Evolutionary conservation across 2,888 invertebrate species (phyloP).

Genomic region (Autographa pulchrina): DNA sequence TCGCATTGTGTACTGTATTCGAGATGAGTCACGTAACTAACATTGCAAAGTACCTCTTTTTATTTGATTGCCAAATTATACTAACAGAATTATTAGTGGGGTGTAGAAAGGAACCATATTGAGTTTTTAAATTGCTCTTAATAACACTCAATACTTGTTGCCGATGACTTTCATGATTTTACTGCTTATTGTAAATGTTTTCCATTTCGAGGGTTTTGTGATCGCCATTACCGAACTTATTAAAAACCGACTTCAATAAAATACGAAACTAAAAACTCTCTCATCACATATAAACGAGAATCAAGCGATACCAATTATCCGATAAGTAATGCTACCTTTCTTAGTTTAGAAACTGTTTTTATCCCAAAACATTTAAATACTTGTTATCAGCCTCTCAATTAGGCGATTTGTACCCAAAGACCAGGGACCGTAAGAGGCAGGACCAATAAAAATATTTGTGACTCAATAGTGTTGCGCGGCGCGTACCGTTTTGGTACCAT

Average conservation of each 20-base stretch:
- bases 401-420: slow-evolving; percentile 62
- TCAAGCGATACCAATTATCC: slow-evolving; percentile 9
- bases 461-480: slow-evolving; percentile 41
- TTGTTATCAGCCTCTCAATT: slow-evolving; percentile 49
- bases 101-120: background rate
- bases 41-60: background rate
- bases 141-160: background rate
- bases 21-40: slow-evolving; percentile 6
- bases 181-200: slow-evolving; percentile 1
- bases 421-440: slow-evolving; percentile 42
- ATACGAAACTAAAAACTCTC: background rate
- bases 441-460: slow-evolving; percentile 54
- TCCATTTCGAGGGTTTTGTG: background rate
- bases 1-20: slow-evolving; percentile 3
- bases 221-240: slow-evolving; percentile 3
- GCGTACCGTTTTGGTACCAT: slow-evolving; percentile 43
- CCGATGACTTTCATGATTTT: slow-evolving; percentile 4
- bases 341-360: slow-evolving; percentile 11
- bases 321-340: background rate
- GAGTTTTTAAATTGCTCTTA: background rate
- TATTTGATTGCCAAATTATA: background rate
- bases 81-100: background rate
- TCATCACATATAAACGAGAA: background rate
- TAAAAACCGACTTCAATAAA: background rate
- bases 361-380: slow-evolving; percentile 13